phyloP scores from a whole-genome alignment of 1,140 invertebrate genomes.

The Geopemphigus sp. region DNA sequence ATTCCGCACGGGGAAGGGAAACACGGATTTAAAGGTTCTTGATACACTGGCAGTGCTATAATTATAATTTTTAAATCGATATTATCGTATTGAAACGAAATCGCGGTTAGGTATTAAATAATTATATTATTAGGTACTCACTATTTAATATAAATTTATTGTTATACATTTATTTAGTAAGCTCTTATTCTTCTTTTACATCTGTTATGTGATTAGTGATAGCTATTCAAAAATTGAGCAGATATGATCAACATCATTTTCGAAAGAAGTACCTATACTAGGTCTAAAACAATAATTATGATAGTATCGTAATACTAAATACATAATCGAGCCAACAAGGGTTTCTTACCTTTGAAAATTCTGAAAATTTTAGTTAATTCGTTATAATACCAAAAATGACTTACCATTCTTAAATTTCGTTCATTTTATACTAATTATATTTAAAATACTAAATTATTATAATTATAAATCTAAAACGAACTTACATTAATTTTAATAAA shows the following conservation, averaged over 20 bases:
- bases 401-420: background rate
- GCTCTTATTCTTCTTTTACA: slow-evolving; percentile 56
- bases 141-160: slow-evolving; percentile 28
- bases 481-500: slow-evolving; percentile 9
- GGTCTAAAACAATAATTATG: slow-evolving; percentile 55
- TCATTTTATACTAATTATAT: background rate
- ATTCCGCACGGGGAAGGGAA: slow-evolving; percentile 64
- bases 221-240: slow-evolving; percentile 59
- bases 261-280: slow-evolving; percentile 64
- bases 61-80: slow-evolving; percentile 11
- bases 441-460: background rate
- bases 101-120: background rate
- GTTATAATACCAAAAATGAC: background rate
- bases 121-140: slow-evolving; percentile 19
- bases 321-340: background rate
- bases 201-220: slow-evolving; percentile 57
- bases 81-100: background rate
- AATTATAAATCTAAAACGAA: background rate
- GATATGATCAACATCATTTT: slow-evolving; percentile 72
- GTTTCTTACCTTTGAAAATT: slow-evolving; percentile 20
- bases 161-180: slow-evolving; percentile 49
- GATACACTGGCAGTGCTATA: slow-evolving; percentile 55
- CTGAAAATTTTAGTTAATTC: slow-evolving; percentile 10
- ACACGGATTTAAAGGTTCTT: slow-evolving; percentile 57
- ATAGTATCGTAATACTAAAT: slow-evolving; percentile 7